Conservation (phyloP, 1,140 invertebrate genomes). For the Drosophila athabasca region DNA sequence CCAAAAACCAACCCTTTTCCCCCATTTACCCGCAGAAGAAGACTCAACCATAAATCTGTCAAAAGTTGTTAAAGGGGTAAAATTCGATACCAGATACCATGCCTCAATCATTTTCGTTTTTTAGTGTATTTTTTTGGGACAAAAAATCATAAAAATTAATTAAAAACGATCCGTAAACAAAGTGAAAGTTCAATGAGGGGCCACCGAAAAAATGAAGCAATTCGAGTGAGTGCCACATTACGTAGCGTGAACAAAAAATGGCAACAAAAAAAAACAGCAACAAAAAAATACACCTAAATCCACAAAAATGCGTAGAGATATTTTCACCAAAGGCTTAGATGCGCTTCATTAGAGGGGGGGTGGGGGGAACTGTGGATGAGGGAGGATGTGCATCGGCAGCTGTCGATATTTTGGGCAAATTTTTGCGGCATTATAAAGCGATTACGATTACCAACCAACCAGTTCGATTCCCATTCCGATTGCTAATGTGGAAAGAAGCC, state of each 20-base stretch:
- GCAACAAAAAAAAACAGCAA: no score
- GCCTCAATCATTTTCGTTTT: slow-evolving; percentile 11
- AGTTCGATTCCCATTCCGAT: slow-evolving; percentile 36
- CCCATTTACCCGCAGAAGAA: slow-evolving; percentile 31
- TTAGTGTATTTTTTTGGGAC: slow-evolving; percentile 16
- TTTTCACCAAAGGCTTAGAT: slow-evolving; percentile 55
- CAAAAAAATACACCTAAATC: slow-evolving; percentile 6
- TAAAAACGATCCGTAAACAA: slow-evolving; percentile 63
- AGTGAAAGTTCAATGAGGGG: slow-evolving; percentile 70
- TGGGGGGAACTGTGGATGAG: slow-evolving; percentile 3
- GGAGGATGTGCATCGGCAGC: slow-evolving; percentile 33
- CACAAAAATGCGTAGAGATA: slow-evolving; percentile 57
- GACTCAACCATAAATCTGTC: slow-evolving; percentile 61
- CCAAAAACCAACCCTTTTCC: slow-evolving; percentile 38
- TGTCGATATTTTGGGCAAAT: slow-evolving; percentile 51
- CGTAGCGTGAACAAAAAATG: slow-evolving; percentile 50
- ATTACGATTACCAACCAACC: slow-evolving; percentile 28
- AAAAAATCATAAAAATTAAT: slow-evolving; percentile 70
- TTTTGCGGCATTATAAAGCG: slow-evolving; percentile 69
- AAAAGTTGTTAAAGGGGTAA: slow-evolving; percentile 58
- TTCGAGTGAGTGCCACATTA: slow-evolving; percentile 55
- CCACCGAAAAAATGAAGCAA: slow-evolving; percentile 63
- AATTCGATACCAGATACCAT: slow-evolving; percentile 32
- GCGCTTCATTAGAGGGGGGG: slow-evolving; percentile 50
- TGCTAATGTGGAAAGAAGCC: slow-evolving; percentile 33